Evolutionary conservation across 2,113 vertebrate genomes (phyloP), one percentile per base, ranked within the genome.

Genomic region (Elachura formosa): DNA sequence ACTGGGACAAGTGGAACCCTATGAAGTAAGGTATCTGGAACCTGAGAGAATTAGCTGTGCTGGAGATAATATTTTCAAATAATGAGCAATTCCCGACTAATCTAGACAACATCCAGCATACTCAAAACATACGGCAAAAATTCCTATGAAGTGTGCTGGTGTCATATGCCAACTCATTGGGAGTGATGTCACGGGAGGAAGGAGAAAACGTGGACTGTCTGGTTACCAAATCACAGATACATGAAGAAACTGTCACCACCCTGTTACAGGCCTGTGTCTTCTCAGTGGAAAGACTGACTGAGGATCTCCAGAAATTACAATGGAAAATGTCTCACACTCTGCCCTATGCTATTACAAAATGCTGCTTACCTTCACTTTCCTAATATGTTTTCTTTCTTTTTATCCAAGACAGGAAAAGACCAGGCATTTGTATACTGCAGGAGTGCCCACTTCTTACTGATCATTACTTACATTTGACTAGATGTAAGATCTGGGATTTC

Each of bases 111-210:
- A 43, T 67, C 61, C 43, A 67, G 9, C 26, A 14, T 36, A 22
- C 1, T 1, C 31, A 75, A 67, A 85, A 58, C 21, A 26, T 11
- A 9, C 1, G 26, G 71, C 1, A 0, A 71, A 51, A 67, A 43
- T 75, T 85, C 36, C 52, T 75, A 18, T 25, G 12, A 43, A 49
- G 21, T 7, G 0, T 66, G 31, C 21, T 0, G 2, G 43, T 85
- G 34, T 41, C 34, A 31, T 41, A 31, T 58, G 16, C 21, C 25
- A 75, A 2, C 31, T 66, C 21, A 49, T 17, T 58, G 17, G 17
- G 25, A 36, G 25, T 26, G 36, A 58, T 67, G 43, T 41, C 21
- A 14, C 26, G 17, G 52, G 67, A 67, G 45, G 61, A 85, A 75
- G 52, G 15, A 49, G 51, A 67, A 58, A 49, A 58, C 0, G 0